A percentile compares a stretch with the other conserved stretches of the same genome.
Evolutionary conservation across 2,113 vertebrate genomes (phyloP).

Genomic region (Labeo rohita): DNA sequence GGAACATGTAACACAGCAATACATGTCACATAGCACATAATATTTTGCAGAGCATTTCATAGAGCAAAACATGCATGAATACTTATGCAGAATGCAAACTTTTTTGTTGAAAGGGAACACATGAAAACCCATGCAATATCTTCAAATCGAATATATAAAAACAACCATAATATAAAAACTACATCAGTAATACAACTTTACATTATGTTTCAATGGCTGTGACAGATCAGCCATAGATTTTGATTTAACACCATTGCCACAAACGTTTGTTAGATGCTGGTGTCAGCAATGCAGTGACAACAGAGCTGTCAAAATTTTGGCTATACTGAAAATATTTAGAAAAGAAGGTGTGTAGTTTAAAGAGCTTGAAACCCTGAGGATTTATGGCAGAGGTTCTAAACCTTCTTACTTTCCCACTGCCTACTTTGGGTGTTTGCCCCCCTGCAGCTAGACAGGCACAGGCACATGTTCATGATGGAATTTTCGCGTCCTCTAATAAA

Average conservation of each 20-base stretch:
- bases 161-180: too few species aligned
- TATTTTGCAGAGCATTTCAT: background rate
- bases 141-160: too few species aligned
- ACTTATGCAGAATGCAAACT: background rate
- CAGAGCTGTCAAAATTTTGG: background rate
- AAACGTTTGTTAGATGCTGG: background rate
- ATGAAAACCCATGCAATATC: too few species aligned
- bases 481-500: background rate
- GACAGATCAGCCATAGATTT: background rate
- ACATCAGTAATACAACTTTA: too few species aligned
- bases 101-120: too few species aligned
- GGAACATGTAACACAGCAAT: background rate
- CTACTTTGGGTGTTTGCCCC: background rate
- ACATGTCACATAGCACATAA: background rate
- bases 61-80: background rate
- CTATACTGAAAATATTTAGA: background rate
- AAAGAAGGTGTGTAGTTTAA: background rate
- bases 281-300: too few species aligned
- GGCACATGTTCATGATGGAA: slow-evolving; percentile 1
- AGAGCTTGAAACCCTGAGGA: background rate
- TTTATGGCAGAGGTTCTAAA: background rate
- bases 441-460: slow-evolving; percentile 31
- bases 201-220: background rate
- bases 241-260: background rate
- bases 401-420: background rate